Evolutionary conservation across 2,888 invertebrate species (phyloP).

Genomic region (Conistra vaccinii): DNA sequence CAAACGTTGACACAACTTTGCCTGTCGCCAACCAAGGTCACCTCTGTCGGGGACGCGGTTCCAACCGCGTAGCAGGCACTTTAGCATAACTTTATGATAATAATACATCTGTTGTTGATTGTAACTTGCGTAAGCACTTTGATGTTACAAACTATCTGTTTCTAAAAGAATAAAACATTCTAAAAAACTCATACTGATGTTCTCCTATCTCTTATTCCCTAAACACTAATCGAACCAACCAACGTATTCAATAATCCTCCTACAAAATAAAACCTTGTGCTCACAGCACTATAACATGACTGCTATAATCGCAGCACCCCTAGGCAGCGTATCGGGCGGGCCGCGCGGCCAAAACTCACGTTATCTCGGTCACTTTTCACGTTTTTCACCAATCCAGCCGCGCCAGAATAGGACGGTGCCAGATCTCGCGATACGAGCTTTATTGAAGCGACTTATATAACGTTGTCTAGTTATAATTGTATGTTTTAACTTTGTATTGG

Average conservation of each 20-base stretch:
- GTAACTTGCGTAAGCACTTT: not conserved
- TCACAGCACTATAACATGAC: slow-evolving; percentile 48
- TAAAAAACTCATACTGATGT: not conserved
- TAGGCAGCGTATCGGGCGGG: slow-evolving; percentile 75
- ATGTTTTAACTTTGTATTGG: slow-evolving; percentile 29
- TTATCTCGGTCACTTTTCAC: slow-evolving; percentile 89
- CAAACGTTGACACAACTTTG: too few species aligned
- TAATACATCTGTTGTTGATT: not conserved
- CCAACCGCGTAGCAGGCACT: too few species aligned
- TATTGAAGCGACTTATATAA: slow-evolving; percentile 74
- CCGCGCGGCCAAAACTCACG: slow-evolving; percentile 80
- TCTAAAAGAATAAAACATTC: not conserved
- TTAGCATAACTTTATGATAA: too few species aligned
- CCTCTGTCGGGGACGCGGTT: too few species aligned
- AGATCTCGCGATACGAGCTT: slow-evolving; percentile 74
- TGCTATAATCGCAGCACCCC: slow-evolving; percentile 68
- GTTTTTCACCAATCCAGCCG: slow-evolving; percentile 82
- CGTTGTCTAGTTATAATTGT: slow-evolving; percentile 65
- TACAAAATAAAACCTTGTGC: slow-evolving; percentile 32
- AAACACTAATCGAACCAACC: slow-evolving; percentile 12
- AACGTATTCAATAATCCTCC: slow-evolving; percentile 46
- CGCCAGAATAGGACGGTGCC: slow-evolving; percentile 76
- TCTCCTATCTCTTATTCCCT: not conserved
- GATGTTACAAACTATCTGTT: not conserved
- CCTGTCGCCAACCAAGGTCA: too few species aligned